These are phyloP conservation scores for Rhyzopertha dominica DNA, from an alignment of 1,140 invertebrate genomes.

Conservation along the genomic window DNA sequence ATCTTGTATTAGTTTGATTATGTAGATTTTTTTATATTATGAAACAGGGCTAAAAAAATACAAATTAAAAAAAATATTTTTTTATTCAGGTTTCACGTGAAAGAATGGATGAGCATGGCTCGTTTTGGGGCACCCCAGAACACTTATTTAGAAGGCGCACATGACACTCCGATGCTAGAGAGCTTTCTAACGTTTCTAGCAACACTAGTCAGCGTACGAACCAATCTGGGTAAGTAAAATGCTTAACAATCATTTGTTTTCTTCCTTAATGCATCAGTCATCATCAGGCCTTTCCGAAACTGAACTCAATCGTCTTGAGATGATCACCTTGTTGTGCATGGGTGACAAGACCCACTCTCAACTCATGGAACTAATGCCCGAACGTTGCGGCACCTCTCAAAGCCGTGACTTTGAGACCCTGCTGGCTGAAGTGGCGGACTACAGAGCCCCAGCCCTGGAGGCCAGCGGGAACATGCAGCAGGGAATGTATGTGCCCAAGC, in stretches of 20 bases:
- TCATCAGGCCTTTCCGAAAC: conserved; percentile 49
- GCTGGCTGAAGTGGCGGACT: conserved; percentile 73
- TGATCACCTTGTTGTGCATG: conserved; percentile 87
- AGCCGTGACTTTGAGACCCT: conserved; percentile 85
- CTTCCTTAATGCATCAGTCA: neutral
- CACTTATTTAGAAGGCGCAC: conserved; percentile 63
- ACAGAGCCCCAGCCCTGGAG: conserved; percentile 72
- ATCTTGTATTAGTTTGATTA: too few relatives aligned
- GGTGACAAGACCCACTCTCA: conserved; percentile 94
- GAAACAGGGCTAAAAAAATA: too few relatives aligned
- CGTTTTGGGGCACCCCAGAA: conserved; percentile 58
- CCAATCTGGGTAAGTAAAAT: conserved; percentile 69
- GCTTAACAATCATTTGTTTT: conserved; percentile 1
- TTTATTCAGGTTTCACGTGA: conserved; percentile 73
- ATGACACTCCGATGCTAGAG: conserved; percentile 86
- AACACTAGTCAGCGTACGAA: conserved; percentile 83
- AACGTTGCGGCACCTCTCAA: conserved; percentile 85
- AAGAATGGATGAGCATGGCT: conserved; percentile 79
- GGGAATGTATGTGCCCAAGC: conserved; percentile 88
- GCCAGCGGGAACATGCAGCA: conserved; percentile 82
- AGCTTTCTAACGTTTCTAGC: conserved; percentile 87
- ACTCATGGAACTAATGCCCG: conserved; percentile 90
- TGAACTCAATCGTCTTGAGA: conserved; percentile 69
- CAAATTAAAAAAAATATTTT: too few relatives aligned
- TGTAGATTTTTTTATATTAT: too few relatives aligned